Conservation (phyloP, 2,113 vertebrate species). For the Odobenus rosmarus region DNA sequence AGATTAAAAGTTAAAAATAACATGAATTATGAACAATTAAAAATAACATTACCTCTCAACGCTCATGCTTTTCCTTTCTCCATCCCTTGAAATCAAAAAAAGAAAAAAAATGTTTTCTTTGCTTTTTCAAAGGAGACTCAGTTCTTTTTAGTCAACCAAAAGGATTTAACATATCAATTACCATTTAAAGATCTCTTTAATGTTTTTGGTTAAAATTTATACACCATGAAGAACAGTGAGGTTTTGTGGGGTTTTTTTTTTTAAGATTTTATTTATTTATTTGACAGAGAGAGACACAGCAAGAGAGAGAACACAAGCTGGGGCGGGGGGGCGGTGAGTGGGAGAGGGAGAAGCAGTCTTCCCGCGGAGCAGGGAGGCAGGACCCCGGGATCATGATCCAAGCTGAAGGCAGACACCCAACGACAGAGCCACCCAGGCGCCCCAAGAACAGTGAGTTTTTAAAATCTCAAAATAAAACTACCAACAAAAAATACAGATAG, state of each 20-base stretch:
- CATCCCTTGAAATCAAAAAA: constrained; percentile 89
- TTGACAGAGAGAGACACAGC: no score
- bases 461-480: constrained; percentile 37
- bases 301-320: no score
- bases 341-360: no score
- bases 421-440: no score
- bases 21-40: constrained; percentile 28
- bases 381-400: no score
- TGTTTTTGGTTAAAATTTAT: background rate
- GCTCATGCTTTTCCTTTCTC: constrained; percentile 99
- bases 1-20: constrained; percentile 39
- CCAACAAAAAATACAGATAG: background rate
- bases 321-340: no score
- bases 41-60: constrained; percentile 92
- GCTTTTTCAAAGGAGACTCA: constrained; percentile 38
- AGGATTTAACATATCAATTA: constrained; percentile 39
- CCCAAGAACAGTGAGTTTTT: no score
- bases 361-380: no score
- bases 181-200: background rate
- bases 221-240: background rate
- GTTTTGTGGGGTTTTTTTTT: background rate
- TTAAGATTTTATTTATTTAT: no score
- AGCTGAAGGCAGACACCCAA: no score
- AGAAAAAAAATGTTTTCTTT: constrained; percentile 47
- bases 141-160: constrained; percentile 17